Evolutionary conservation across 2,113 vertebrate genomes (phyloP).

Genomic region (Vombatus ursinus): DNA sequence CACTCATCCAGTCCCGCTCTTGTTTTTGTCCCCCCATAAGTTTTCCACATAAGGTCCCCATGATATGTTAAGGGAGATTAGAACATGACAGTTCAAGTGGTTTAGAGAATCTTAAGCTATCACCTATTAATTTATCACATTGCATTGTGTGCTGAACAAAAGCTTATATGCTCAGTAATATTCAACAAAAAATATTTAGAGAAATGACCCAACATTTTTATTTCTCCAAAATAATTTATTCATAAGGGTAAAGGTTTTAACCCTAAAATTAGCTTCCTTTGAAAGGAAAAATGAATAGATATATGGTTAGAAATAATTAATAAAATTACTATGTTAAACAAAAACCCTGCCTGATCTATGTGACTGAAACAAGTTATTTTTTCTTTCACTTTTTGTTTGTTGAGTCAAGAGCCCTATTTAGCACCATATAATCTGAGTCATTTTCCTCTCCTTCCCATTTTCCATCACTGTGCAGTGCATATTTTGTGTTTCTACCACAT

Average conservation of each 20-base stretch:
- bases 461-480: neutral
- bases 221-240: neutral
- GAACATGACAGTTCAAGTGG: neutral
- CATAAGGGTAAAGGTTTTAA: neutral
- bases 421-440: neutral
- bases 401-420: neutral
- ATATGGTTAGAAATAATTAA: neutral
- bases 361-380: neutral
- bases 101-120: neutral
- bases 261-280: neutral
- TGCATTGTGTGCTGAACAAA: neutral
- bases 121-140: neutral
- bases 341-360: neutral
- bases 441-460: neutral
- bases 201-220: neutral
- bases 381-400: neutral
- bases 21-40: neutral
- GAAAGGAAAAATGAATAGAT: neutral
- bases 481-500: neutral
- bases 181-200: neutral
- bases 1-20: neutral
- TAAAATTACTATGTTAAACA: neutral
- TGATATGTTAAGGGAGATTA: neutral
- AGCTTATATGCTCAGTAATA: neutral
- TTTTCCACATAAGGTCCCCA: neutral